Percentiles rank a stretch among this genome's conserved stretches.
These are phyloP conservation scores for Brotogeris chrysoptera DNA, from an alignment of 2,797 vertebrate genomes.

Conservation along the genomic window DNA sequence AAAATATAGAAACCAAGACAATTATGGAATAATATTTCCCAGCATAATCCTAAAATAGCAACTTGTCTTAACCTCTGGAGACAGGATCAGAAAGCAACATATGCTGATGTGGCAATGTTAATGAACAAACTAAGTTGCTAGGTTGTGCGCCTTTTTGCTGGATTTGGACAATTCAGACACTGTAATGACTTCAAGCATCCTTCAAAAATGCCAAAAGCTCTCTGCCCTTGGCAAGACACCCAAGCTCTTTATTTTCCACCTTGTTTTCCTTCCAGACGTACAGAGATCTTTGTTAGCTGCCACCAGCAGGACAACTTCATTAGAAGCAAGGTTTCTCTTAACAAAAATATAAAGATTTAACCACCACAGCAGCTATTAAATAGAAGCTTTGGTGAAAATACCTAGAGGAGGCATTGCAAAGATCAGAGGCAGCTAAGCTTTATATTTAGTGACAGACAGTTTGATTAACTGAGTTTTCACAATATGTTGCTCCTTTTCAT, in stretches of 20 bases:
- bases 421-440: background rate
- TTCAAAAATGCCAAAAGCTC: background rate
- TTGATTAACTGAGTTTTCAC: constrained; percentile 31
- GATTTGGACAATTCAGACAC: background rate
- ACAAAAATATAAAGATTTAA: background rate
- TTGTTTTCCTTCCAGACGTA: background rate
- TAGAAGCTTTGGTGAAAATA: background rate
- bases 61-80: background rate
- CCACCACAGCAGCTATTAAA: background rate
- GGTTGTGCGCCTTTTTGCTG: background rate
- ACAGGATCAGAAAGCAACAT: background rate
- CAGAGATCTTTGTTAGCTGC: background rate
- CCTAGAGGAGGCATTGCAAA: background rate
- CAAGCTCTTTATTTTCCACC: background rate
- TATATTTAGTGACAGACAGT: background rate
- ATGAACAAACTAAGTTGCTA: background rate
- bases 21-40: background rate
- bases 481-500: background rate
- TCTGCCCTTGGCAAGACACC: background rate
- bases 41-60: background rate
- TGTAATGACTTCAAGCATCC: background rate
- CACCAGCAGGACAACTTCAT: background rate
- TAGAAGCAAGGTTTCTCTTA: background rate
- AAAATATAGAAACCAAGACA: background rate
- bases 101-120: background rate